Evolutionary conservation across 2,888 invertebrate genomes (phyloP).

Genomic region (Parochlus steinenii): DNA sequence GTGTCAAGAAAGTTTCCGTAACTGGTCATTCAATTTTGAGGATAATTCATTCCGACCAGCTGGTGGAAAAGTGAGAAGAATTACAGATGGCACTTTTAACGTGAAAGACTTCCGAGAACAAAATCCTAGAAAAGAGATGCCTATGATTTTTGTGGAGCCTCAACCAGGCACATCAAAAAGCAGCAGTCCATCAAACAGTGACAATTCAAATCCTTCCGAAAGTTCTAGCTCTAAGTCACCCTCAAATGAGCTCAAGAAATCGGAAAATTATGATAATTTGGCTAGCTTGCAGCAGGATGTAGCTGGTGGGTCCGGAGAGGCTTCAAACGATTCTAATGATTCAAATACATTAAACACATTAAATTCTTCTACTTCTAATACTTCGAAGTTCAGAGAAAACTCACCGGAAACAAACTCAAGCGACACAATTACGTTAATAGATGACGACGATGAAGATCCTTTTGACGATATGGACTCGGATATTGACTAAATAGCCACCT

Average conservation of each 20-base stretch:
- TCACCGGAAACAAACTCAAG: slow-evolving; percentile 11
- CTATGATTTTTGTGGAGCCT: background rate
- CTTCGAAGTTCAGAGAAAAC: too few species aligned
- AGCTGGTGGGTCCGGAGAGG: background rate
- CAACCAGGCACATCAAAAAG: slow-evolving; percentile 10
- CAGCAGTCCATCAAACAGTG: slow-evolving; percentile 4
- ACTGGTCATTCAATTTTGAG: slow-evolving; percentile 26
- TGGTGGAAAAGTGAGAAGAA: slow-evolving; percentile 13
- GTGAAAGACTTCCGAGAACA: slow-evolving; percentile 12
- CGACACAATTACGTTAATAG: slow-evolving; percentile 9
- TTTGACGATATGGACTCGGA: slow-evolving; percentile 11
- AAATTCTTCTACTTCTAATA: too few species aligned
- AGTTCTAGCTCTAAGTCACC: background rate
- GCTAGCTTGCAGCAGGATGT: slow-evolving; percentile 10
- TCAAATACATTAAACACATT: slow-evolving; percentile 5
- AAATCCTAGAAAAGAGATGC: slow-evolving; percentile 8
- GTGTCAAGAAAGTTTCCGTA: slow-evolving; percentile 21
- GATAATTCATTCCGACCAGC: slow-evolving; percentile 26
- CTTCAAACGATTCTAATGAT: background rate
- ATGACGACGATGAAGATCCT: slow-evolving; percentile 8
- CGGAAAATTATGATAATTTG: slow-evolving; percentile 11
- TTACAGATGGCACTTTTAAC: slow-evolving; percentile 14
- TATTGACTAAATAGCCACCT: slow-evolving; percentile 9
- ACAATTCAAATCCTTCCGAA: background rate
- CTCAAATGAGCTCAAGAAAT: slow-evolving; percentile 9